Evolutionary conservation across 2,113 vertebrate species (phyloP).

Genomic region (Hemiprocne comata): DNA sequence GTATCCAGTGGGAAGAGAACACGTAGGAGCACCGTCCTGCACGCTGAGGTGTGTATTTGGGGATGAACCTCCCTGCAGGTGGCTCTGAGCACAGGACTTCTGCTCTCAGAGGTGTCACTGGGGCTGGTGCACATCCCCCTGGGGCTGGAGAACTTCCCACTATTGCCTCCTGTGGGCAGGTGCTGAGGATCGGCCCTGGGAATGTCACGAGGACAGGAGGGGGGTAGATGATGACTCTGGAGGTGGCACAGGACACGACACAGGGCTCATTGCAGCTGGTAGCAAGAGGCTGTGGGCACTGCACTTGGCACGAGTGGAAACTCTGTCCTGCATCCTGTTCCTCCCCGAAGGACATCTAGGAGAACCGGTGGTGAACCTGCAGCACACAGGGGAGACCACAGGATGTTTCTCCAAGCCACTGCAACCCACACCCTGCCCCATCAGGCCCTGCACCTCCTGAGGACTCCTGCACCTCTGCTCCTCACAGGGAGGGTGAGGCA

Average conservation of each 20-base stretch:
- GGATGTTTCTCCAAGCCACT: not conserved
- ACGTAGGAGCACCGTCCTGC: not conserved
- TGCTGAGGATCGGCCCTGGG: constrained; percentile 43
- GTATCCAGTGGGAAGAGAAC: constrained; percentile 9
- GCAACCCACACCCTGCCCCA: fast-evolving
- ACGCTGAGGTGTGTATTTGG: fast-evolving
- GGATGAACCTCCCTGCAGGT: fast-evolving
- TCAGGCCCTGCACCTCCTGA: not conserved
- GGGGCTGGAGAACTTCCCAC: not conserved
- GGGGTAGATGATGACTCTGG: constrained; percentile 48
- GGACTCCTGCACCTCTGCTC: not conserved
- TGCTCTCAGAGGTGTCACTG: fast-evolving
- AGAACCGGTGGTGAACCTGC: not conserved
- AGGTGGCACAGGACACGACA: not conserved
- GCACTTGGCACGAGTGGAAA: fast-evolving
- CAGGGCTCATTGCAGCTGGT: not conserved
- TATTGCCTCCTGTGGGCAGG: not conserved
- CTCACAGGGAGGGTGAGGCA: not conserved
- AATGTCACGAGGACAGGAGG: not conserved
- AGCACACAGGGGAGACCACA: not conserved
- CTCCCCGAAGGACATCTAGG: not conserved
- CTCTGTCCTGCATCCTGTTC: fast-evolving
- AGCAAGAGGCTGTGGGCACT: not conserved
- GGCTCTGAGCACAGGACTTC: not conserved
- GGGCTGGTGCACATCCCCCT: not conserved